Percentiles rank a stretch among this genome's conserved stretches.
These are phyloP conservation scores for Nemotelus nigrinus DNA, from an alignment of 2,888 invertebrate species.

Conservation along the genomic window DNA sequence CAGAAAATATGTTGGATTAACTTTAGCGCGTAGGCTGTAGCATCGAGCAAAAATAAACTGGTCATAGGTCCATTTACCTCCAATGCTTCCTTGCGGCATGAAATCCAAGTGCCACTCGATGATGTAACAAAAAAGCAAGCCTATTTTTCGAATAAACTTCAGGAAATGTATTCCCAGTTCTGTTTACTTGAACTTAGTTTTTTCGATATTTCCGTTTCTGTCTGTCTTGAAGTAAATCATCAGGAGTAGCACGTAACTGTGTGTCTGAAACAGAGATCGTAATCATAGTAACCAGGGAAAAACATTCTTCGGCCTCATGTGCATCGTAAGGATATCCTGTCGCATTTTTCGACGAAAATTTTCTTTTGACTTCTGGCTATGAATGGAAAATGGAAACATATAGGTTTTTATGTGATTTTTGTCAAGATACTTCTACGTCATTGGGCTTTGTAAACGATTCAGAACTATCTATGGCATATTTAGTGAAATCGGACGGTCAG, in stretches of 20 bases:
- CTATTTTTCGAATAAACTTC: background rate
- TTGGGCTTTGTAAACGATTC: conserved; percentile 29
- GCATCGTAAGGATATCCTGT: conserved; percentile 9
- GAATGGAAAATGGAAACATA: conserved; percentile 17
- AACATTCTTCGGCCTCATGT: background rate
- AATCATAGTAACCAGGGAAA: background rate
- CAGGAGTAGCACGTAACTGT: background rate
- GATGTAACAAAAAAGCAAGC: too few species aligned
- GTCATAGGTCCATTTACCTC: conserved; percentile 37
- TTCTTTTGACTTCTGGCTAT: background rate
- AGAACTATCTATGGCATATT: background rate
- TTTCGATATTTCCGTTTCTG: too few species aligned
- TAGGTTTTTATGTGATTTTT: conserved; percentile 31
- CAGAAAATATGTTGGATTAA: conserved; percentile 52
- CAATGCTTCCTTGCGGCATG: background rate
- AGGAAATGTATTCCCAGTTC: background rate
- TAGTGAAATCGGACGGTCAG: conserved; percentile 24
- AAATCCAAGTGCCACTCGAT: too few species aligned
- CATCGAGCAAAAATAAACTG: background rate
- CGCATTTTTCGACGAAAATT: conserved; percentile 10
- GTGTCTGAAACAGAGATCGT: background rate
- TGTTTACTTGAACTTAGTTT: background rate
- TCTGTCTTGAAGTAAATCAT: background rate
- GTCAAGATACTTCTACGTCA: conserved; percentile 48
- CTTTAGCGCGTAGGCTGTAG: conserved; percentile 42